A percentile compares a stretch with the other conserved stretches of the same genome.
Evolutionary conservation across 2,113 vertebrate species (phyloP).

Genomic region (Brachionichthys hirsutus): DNA sequence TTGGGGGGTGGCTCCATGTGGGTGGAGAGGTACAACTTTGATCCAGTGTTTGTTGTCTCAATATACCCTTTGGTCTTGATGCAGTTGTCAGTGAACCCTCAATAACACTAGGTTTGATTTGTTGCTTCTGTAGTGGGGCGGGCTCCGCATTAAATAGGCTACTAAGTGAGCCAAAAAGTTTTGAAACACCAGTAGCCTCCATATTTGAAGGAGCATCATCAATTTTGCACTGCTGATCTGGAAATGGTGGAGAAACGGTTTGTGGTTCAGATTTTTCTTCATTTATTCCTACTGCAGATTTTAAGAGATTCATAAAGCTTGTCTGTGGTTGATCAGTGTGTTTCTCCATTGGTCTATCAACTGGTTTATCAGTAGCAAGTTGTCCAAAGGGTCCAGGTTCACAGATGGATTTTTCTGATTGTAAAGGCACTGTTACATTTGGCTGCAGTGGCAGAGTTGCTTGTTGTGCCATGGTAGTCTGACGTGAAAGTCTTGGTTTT

Average conservation of each 20-base stretch:
- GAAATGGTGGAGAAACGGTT: constrained; percentile 49
- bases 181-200: constrained; percentile 77
- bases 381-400: constrained; percentile 17
- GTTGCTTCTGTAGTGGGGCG: constrained; percentile 64
- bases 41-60: constrained; percentile 64
- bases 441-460: constrained; percentile 55
- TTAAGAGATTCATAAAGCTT: constrained; percentile 86
- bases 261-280: constrained; percentile 72
- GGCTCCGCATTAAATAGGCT: constrained; percentile 83
- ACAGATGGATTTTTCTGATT: constrained; percentile 41
- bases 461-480: constrained; percentile 68
- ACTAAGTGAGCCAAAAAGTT: constrained; percentile 84
- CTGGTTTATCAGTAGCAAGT: constrained; percentile 23
- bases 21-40: constrained; percentile 33
- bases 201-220: constrained; percentile 66
- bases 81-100: constrained; percentile 40
- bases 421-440: constrained; percentile 47
- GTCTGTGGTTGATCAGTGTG: constrained; percentile 73
- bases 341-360: constrained; percentile 46
- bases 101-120: constrained; percentile 62
- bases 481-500: constrained; percentile 73
- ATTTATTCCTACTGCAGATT: constrained; percentile 78
- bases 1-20: constrained; percentile 37
- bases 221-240: constrained; percentile 64
- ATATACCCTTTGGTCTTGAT: constrained; percentile 58